These are phyloP conservation scores for Coendou prehensilis DNA, from an alignment of 2,797 vertebrate species.

Conservation along the genomic window DNA sequence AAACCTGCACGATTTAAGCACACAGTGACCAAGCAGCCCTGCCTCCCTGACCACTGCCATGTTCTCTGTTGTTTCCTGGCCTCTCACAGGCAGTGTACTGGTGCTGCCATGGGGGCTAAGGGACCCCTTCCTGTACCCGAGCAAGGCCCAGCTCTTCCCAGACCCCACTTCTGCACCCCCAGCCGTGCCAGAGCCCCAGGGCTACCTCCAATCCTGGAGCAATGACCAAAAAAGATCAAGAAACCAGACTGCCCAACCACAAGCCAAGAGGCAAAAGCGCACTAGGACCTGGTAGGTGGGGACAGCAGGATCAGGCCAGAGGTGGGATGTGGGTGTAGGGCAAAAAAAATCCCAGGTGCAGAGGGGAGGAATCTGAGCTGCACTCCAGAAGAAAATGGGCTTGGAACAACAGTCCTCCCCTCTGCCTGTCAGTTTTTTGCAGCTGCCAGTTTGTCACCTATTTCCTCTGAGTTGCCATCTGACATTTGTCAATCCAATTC, in stretches of 20 bases:
- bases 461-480: neutral
- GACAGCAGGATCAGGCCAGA: neutral
- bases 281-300: neutral
- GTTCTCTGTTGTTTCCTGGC: neutral
- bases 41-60: accelerated
- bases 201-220: neutral
- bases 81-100: neutral
- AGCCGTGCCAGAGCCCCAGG: neutral
- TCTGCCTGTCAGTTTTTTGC: neutral
- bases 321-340: neutral
- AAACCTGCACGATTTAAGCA: neutral
- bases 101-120: neutral
- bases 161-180: neutral
- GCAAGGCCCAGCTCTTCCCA: neutral
- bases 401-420: neutral
- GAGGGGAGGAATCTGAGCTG: neutral
- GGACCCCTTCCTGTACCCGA: neutral
- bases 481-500: constrained; percentile 18
- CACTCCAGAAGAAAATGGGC: neutral
- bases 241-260: no score
- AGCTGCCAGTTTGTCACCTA: neutral
- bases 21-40: neutral
- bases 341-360: neutral
- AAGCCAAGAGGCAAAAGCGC: neutral
- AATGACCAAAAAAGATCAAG: neutral